Percentiles rank a stretch among this genome's conserved stretches.
These are phyloP conservation scores for Micrastur ruficollis DNA, from an alignment of 2,797 vertebrate genomes.

Conservation along the genomic window DNA sequence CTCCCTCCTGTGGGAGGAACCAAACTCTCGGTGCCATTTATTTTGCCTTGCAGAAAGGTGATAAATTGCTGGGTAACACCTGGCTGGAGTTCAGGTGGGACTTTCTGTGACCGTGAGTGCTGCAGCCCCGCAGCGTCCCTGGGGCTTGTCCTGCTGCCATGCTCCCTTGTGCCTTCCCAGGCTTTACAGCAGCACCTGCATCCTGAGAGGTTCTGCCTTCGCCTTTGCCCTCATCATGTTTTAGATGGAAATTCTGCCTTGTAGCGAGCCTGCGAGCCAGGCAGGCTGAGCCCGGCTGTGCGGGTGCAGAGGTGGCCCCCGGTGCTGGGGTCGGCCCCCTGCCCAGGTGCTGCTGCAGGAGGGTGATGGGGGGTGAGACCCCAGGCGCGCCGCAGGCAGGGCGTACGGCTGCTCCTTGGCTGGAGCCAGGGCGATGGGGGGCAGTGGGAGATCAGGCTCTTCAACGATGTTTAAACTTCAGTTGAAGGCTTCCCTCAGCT, in stretches of 20 bases:
- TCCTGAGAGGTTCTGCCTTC: background rate
- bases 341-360: background rate
- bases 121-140: background rate
- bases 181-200: background rate
- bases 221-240: background rate
- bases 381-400: rapidly evolving
- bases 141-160: background rate
- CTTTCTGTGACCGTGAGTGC: background rate
- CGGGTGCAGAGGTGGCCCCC: background rate
- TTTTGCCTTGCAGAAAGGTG: background rate
- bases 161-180: background rate
- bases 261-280: background rate
- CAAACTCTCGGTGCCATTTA: background rate
- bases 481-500: background rate
- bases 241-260: background rate
- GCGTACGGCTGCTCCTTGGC: background rate
- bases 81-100: background rate
- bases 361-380: background rate
- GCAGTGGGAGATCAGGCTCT: background rate
- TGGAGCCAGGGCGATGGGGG: background rate
- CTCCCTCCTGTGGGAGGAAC: background rate
- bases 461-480: rapidly evolving
- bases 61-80: background rate
- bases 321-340: background rate
- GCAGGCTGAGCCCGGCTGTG: background rate